A percentile compares a stretch with the other conserved stretches of the same genome.
Conservation (phyloP, 1,140 invertebrate genomes). For the Holotrichia oblita region DNA sequence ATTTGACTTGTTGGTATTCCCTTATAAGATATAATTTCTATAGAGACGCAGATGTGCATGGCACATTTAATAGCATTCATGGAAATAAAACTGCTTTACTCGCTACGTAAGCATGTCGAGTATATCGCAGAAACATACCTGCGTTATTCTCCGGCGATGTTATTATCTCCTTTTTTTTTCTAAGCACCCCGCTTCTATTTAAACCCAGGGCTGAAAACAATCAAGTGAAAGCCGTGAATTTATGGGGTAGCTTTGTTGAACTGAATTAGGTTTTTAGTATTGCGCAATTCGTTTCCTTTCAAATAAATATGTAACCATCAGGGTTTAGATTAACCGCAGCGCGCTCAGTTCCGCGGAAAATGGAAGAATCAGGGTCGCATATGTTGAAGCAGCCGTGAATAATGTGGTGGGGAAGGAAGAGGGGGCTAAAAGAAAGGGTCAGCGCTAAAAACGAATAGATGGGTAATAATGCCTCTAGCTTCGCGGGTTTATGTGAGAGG, state of each 20-base stretch:
- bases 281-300: conserved; percentile 4
- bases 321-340: background rate
- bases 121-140: too few species aligned
- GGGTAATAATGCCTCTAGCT: background rate
- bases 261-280: conserved; percentile 13
- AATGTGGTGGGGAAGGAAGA: background rate
- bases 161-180: too few species aligned
- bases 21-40: too few species aligned
- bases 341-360: conserved; percentile 6
- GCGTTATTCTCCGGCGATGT: too few species aligned
- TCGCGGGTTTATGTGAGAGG: background rate
- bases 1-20: too few species aligned
- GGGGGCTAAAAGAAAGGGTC: background rate
- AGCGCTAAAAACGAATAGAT: background rate
- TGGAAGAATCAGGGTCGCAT: conserved; percentile 7
- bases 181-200: background rate
- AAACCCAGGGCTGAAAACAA: background rate
- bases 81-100: too few species aligned
- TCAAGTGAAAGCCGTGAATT: conserved; percentile 6
- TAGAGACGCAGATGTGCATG: too few species aligned
- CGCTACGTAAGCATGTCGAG: too few species aligned
- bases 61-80: too few species aligned
- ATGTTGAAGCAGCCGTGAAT: background rate
- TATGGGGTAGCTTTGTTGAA: background rate
- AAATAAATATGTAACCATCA: conserved; percentile 18